These are phyloP conservation scores for Ambastaia sidthimunki DNA, from an alignment of 2,797 vertebrate genomes.

Conservation along the genomic window DNA sequence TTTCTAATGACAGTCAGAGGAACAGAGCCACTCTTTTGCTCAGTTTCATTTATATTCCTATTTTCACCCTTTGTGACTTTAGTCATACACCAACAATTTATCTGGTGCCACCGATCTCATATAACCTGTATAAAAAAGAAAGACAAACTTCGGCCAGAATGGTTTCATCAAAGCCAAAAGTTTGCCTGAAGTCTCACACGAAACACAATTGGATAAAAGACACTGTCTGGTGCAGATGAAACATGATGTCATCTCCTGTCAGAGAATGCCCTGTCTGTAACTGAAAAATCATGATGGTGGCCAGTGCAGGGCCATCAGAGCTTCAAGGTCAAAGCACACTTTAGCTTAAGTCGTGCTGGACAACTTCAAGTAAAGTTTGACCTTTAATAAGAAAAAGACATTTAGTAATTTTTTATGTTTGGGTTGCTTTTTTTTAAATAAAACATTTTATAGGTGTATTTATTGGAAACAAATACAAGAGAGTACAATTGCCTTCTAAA, in stretches of 20 bases:
- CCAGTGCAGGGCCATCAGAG: conserved; percentile 24
- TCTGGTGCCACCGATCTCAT: conserved; percentile 55
- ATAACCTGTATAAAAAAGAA: conserved; percentile 41
- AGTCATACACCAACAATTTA: conserved; percentile 48
- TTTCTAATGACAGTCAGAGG: conserved; percentile 18
- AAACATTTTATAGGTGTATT: not conserved
- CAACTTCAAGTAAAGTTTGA: not conserved
- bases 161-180: conserved; percentile 59
- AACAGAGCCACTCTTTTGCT: conserved; percentile 36
- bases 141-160: conserved; percentile 31
- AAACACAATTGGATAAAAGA: conserved; percentile 50
- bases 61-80: conserved; percentile 26
- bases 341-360: not conserved
- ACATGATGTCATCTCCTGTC: conserved; percentile 57
- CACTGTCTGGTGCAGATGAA: conserved; percentile 53
- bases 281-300: conserved; percentile 50
- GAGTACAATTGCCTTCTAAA: not conserved
- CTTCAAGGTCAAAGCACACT: conserved; percentile 44
- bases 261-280: conserved; percentile 40
- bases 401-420: not conserved
- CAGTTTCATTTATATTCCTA: conserved; percentile 11
- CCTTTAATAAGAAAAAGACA: not conserved
- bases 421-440: not conserved
- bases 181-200: conserved; percentile 42
- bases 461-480: not conserved